These are phyloP conservation scores for Odontocolon sp. DNA, from an alignment of 2,888 invertebrate genomes.

Conservation along the genomic window DNA sequence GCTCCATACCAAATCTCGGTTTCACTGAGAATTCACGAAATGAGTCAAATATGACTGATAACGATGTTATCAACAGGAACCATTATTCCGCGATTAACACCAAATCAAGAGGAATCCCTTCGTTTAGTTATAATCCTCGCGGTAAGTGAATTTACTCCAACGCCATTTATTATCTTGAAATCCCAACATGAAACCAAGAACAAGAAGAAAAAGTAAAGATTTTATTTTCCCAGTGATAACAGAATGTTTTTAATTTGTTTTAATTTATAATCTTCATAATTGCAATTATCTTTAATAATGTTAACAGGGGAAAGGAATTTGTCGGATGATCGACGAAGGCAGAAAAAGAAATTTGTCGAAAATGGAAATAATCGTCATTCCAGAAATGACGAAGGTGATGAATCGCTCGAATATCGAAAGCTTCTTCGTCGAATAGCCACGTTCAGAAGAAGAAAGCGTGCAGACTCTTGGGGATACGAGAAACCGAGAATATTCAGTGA, in stretches of 20 bases:
- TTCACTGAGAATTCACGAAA: neutral
- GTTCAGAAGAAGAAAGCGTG: constrained; percentile 65
- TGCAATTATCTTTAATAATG: neutral
- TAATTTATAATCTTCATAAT: neutral
- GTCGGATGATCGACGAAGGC: neutral
- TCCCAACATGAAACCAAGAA: too few species aligned
- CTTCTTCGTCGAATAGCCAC: constrained; percentile 54
- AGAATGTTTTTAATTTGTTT: too few species aligned
- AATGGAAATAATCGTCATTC: neutral
- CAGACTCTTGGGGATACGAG: constrained; percentile 65
- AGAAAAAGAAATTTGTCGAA: neutral
- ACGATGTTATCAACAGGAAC: neutral
- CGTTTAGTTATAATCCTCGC: constrained; percentile 2
- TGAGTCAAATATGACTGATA: constrained; percentile 5
- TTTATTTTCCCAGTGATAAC: too few species aligned
- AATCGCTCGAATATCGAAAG: constrained; percentile 57
- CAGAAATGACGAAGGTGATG: neutral
- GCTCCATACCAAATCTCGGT: constrained; percentile 27
- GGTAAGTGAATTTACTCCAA: neutral
- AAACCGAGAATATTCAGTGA: constrained; percentile 63
- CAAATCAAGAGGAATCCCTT: neutral
- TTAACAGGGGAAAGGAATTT: neutral
- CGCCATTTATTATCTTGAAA: neutral
- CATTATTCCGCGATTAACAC: neutral
- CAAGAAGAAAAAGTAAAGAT: too few species aligned